A percentile compares a stretch with the other conserved stretches of the same genome.
Conservation (phyloP, 1,140 invertebrate species). For the Zaprionus ornatus region DNA sequence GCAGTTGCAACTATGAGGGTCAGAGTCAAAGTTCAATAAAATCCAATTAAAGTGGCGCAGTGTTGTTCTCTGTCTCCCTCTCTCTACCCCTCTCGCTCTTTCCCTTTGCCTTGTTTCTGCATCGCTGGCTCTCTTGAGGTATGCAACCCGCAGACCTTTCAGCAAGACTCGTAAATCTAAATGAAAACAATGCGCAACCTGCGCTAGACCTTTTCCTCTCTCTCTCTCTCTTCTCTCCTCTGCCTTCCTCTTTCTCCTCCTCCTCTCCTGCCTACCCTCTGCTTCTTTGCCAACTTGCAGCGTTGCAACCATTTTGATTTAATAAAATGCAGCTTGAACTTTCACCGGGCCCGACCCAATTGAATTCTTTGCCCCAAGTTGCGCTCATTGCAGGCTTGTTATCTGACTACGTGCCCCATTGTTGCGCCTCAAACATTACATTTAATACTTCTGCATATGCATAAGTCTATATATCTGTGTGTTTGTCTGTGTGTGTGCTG, state of each 20-base stretch:
- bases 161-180: constrained; percentile 67
- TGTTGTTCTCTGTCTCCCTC: background rate
- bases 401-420: constrained; percentile 29
- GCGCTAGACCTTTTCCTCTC: constrained; percentile 12
- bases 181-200: constrained; percentile 46
- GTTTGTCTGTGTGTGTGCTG: background rate
- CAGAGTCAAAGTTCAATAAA: constrained; percentile 81
- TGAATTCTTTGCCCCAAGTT: constrained; percentile 50
- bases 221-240: background rate
- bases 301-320: constrained; percentile 67
- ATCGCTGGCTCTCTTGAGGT: constrained; percentile 1
- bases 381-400: constrained; percentile 16
- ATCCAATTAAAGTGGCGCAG: constrained; percentile 74
- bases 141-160: constrained; percentile 68
- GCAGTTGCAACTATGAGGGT: constrained; percentile 71
- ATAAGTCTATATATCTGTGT: background rate
- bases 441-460: constrained; percentile 32
- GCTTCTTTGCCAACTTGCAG: constrained; percentile 15
- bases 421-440: constrained; percentile 55
- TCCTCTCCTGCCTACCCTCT: background rate
- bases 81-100: background rate
- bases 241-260: background rate
- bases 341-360: constrained; percentile 63
- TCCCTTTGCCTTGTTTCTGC: background rate
- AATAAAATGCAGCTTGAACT: constrained; percentile 71